These are phyloP conservation scores for Heteromurus nitidus DNA, from an alignment of 2,888 invertebrate genomes.

Conservation along the genomic window DNA sequence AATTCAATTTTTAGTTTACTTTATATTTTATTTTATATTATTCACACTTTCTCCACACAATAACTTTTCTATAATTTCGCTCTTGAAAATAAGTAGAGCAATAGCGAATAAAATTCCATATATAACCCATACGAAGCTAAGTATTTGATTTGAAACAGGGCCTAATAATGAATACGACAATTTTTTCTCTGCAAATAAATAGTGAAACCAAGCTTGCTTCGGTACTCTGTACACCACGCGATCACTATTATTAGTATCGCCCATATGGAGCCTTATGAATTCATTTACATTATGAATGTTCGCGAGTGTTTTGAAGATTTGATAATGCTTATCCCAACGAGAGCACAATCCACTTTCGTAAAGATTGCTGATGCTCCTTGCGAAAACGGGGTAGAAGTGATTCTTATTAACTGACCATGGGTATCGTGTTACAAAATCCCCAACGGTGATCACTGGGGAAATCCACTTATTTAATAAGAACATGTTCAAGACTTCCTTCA, in stretches of 20 bases:
- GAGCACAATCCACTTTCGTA: slow-evolving; percentile 50
- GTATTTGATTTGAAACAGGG: not conserved
- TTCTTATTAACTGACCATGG: slow-evolving; percentile 43
- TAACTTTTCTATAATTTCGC: not conserved
- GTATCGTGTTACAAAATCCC: slow-evolving; percentile 20
- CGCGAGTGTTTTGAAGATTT: slow-evolving; percentile 36
- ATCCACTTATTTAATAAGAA: slow-evolving; percentile 29
- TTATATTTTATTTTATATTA: not conserved
- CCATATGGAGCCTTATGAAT: too few relatives aligned
- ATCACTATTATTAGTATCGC: too few relatives aligned
- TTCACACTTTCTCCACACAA: not conserved
- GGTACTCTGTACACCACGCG: too few relatives aligned
- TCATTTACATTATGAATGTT: slow-evolving; percentile 14
- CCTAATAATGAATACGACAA: slow-evolving; percentile 32
- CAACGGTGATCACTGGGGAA: slow-evolving; percentile 2
- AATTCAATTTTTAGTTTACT: not conserved
- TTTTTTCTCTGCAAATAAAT: not conserved
- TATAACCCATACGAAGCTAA: not conserved
- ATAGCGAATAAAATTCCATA: not conserved
- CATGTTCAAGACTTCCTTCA: slow-evolving; percentile 13
- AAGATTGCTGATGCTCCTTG: slow-evolving; percentile 8
- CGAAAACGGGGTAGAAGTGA: slow-evolving; percentile 44
- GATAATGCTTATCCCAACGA: slow-evolving; percentile 42
- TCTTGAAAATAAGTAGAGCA: not conserved
- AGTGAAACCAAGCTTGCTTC: too few relatives aligned